These are phyloP conservation scores for Mungos mungo DNA, from an alignment of 2,113 vertebrate genomes.

Conservation along the genomic window DNA sequence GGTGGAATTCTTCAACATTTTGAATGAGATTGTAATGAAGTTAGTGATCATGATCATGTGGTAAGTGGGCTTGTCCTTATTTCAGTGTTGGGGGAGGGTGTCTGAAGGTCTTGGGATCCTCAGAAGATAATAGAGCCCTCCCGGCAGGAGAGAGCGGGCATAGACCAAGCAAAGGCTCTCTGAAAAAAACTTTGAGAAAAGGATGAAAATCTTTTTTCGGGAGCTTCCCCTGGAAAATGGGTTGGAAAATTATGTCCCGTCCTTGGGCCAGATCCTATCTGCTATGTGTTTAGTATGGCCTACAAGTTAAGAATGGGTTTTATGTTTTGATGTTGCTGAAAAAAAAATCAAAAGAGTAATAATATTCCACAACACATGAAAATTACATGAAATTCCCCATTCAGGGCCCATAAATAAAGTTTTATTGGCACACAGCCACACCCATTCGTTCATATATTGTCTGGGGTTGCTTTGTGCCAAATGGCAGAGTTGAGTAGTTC, in stretches of 20 bases:
- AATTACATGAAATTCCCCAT: background rate
- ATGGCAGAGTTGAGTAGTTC: background rate
- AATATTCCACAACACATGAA: background rate
- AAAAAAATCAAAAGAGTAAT: background rate
- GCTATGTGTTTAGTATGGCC: background rate
- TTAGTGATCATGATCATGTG: conserved; percentile 99
- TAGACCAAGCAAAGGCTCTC: background rate
- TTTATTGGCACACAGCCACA: background rate
- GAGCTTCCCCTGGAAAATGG: background rate
- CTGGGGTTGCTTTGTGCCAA: background rate
- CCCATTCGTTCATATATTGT: background rate
- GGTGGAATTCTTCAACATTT: conserved; percentile 99
- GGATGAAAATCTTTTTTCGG: background rate
- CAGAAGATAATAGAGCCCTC: background rate
- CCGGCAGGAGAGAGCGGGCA: background rate
- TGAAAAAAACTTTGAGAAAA: background rate
- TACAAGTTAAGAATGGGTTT: background rate
- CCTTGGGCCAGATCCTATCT: background rate
- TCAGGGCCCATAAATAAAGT: background rate
- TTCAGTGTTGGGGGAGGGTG: background rate
- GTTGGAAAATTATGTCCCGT: background rate
- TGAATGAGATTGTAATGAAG: conserved; percentile 99
- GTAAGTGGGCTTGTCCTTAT: conserved; percentile 86
- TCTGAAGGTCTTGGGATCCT: background rate
- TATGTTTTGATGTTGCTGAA: background rate